These are phyloP conservation scores for Melanotaenia maccullochi DNA, from an alignment of 2,797 vertebrate genomes.

Conservation along the genomic window DNA sequence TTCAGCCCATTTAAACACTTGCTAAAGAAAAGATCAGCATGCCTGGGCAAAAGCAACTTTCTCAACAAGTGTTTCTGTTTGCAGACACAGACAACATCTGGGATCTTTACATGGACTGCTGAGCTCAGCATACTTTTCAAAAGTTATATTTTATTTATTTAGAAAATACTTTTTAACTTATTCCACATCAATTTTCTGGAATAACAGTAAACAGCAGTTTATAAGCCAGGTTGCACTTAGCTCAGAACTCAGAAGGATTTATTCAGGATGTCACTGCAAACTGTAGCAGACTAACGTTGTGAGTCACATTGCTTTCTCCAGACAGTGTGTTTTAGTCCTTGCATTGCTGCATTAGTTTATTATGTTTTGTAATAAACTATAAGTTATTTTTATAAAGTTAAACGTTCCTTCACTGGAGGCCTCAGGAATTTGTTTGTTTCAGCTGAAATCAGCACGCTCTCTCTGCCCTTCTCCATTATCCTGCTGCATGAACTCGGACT, in stretches of 20 bases:
- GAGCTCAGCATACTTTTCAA: neutral
- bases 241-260: neutral
- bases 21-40: neutral
- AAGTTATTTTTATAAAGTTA: conserved; percentile 17
- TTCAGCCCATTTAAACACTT: neutral
- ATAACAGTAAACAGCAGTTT: too few relatives aligned
- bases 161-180: too few relatives aligned
- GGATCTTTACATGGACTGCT: neutral
- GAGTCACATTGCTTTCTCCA: neutral
- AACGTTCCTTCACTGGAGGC: conserved; percentile 14
- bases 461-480: conserved; percentile 9
- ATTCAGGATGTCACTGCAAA: conserved; percentile 1
- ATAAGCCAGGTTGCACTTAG: too few relatives aligned
- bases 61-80: neutral
- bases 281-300: neutral
- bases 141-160: too few relatives aligned
- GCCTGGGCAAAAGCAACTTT: neutral
- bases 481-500: conserved; percentile 21
- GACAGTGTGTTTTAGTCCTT: conserved; percentile 9
- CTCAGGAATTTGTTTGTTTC: conserved; percentile 37
- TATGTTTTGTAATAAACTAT: neutral
- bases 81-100: neutral
- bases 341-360: conserved; percentile 10
- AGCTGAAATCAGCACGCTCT: conserved; percentile 21
- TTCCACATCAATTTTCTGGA: too few relatives aligned